These are phyloP conservation scores for Baronia brevicornis DNA, from an alignment of 2,888 invertebrate genomes.

Conservation along the genomic window DNA sequence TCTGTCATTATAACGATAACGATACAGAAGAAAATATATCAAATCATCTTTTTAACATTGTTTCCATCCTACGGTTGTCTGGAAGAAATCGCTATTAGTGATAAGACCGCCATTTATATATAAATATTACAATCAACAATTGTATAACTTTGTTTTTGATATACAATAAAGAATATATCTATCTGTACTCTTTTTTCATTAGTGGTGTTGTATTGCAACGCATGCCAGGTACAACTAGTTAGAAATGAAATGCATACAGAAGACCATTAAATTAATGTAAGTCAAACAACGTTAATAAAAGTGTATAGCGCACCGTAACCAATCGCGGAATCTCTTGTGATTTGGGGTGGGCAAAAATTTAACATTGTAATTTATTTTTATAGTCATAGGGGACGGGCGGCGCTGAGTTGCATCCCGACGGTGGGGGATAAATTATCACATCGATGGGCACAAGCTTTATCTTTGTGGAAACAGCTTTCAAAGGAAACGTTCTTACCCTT, in stretches of 20 bases:
- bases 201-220: too few relatives aligned
- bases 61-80: too few relatives aligned
- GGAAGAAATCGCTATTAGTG: too few relatives aligned
- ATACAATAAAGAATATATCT: too few relatives aligned
- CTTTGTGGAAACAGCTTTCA: conserved; percentile 12
- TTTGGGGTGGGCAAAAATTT: conserved; percentile 65
- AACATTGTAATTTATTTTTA: conserved; percentile 73
- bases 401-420: conserved; percentile 11
- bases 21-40: too few relatives aligned
- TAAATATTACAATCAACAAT: too few relatives aligned
- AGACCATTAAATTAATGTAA: conserved; percentile 37
- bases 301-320: conserved; percentile 53
- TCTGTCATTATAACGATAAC: too few relatives aligned
- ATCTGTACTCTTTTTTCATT: too few relatives aligned
- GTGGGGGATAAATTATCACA: conserved; percentile 13
- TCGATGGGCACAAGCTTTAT: conserved; percentile 11
- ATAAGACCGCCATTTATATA: too few relatives aligned
- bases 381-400: conserved; percentile 11
- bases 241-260: conserved; percentile 14
- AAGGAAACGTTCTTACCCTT: too few relatives aligned
- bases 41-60: too few relatives aligned
- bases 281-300: conserved; percentile 48
- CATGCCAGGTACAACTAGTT: conserved; percentile 11
- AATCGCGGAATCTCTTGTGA: conserved; percentile 55
- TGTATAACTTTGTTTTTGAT: too few relatives aligned